Base-by-base conservation (phyloP, 2,888 invertebrate species). In the Chaitophorus viminalis region DNA sequence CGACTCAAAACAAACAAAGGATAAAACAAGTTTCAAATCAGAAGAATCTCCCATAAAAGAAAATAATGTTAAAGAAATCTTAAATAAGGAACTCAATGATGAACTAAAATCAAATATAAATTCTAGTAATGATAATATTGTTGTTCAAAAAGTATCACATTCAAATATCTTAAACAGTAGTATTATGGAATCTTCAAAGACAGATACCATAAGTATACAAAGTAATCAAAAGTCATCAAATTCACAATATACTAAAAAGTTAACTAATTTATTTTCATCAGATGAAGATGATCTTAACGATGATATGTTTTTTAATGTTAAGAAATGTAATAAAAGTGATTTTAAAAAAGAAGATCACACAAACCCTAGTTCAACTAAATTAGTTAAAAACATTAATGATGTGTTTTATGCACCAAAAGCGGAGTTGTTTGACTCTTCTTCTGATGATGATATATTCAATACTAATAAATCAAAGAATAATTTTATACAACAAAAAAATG, bases 371-470 rank as follows among this genome's bases (percentile, higher is more conserved):
- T 17, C 54, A 29, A 70, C 5, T 25, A 60, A 68, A 33, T 33
- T 46, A 29, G 52, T 25, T 29, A 18, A 78, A 39, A 78, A 54
- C 29, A 79, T 1, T 52, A 78, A 65, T 31, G 1, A 60, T 29
- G 36, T 72, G 9, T 0, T 11, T 14, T 4, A 6, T 65, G 33
- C 11, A 46, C n/a, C 46, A 14, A 87, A 81, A 81, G 3, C 65
- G 4, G 54, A 87, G 29, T 60, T 87, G 5, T 87, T 87, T 75
- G 74, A 87, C 46, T 87, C 87, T 60, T 87, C 87, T 79, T 87
- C 87, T 65, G 87, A 87, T 65, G 87, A 87, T 60, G 87, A 87
- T 29, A 46, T 87, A 60, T 87, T 87, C 75, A 75, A 18, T 74
- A 65, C 21, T 54, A 74, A 72, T 74, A 86, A 79, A 79, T 60